Evolutionary conservation across 2,888 invertebrate species (phyloP), one percentile per base, ranked within the genome.

Genomic region (Platycheirus albimanus): DNA sequence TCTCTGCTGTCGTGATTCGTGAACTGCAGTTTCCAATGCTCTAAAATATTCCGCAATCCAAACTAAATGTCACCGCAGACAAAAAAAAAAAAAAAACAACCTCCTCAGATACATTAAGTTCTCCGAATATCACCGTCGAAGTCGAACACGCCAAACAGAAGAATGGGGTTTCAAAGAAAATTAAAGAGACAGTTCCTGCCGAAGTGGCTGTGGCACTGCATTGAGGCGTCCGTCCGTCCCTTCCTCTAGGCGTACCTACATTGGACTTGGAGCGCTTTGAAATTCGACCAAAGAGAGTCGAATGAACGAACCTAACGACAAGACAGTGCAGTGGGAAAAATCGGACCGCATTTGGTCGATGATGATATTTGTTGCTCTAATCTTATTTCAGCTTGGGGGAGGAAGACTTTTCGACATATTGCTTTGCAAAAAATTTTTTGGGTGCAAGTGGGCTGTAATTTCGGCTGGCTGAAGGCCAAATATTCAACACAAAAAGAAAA

Each of bases 381-480:
- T n/a, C 7, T 30, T 17, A 15, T 45, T 19, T 43, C 6, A 11
- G 4, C 7, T 58, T 13, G 58, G 28, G 43, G 30, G 43, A 15
- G 30, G 30, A 17, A 43, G 28, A 13, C 28, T 20, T 56, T 51
- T 33, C 24, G n/a, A n/a, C n/a, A 24, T 24, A 24, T 49, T 30
- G 36, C 28, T 19, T 38, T 13, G 1, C 8, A 45, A 45, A 33
- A 24, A 4, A 20, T 49, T n/a, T 51, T 49, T n/a, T 45, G 7
- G 52, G 52, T 33, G 52, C 75, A 38, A 69, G 61, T 76, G 61
- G 61, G 45, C 30, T 76, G 76, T 76, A 63, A 76, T 76, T 61
- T 76, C 24, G 33, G 28, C 61, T 76, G 76, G 76, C 58, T 38
- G 5, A 54, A 13, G n/a, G 76, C 76, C 76, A 76, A 33, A 33